These are phyloP conservation scores for Archips xylosteana DNA, from an alignment of 2,888 invertebrate genomes.

Conservation along the genomic window DNA sequence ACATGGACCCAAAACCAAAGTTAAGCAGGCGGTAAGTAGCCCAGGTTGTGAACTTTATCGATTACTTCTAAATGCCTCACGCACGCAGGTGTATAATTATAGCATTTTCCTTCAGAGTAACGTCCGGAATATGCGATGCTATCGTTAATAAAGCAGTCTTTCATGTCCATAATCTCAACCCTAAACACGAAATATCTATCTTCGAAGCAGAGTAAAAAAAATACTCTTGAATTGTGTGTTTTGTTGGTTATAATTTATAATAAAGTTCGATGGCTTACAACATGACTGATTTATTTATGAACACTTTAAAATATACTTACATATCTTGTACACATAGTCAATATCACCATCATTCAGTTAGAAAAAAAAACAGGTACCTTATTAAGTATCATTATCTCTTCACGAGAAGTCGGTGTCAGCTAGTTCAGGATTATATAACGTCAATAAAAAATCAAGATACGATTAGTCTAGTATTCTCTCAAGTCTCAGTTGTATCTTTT, in stretches of 20 bases:
- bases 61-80: not conserved
- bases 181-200: conserved; percentile 62
- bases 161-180: conserved; percentile 67
- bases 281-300: conserved; percentile 30
- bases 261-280: conserved; percentile 20
- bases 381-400: not conserved
- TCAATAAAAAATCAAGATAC: conserved; percentile 13
- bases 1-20: conserved; percentile 56
- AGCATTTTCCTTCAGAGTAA: conserved; percentile 59
- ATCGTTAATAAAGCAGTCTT: conserved; percentile 80
- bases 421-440: not conserved
- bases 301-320: not conserved
- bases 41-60: not conserved
- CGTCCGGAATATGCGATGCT: conserved; percentile 80
- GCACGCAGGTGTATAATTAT: not conserved
- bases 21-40: conserved; percentile 68
- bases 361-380: not conserved
- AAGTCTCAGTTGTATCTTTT: conserved; percentile 85
- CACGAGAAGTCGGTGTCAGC: not conserved
- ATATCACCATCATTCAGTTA: conserved; percentile 26
- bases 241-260: conserved; percentile 26
- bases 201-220: conserved; percentile 66
- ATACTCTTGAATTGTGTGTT: not conserved
- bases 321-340: conserved; percentile 11
- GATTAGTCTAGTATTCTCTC: conserved; percentile 70